Base-by-base conservation (phyloP, 1,140 invertebrate genomes). In the Ceratoteleas bidentatus region DNA sequence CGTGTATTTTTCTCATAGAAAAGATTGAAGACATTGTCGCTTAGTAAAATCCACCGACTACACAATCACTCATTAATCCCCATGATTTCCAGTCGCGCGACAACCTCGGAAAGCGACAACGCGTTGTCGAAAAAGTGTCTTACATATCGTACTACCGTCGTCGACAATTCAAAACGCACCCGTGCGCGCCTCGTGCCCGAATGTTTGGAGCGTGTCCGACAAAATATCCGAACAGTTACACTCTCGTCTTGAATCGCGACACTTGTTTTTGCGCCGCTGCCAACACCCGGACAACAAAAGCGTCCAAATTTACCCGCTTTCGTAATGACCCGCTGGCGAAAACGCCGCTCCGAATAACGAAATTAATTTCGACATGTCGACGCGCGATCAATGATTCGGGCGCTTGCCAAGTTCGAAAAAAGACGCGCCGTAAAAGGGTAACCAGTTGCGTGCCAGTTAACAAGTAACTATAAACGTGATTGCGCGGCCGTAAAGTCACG, bases 211-310 rank as follows among this genome's bases (percentile, higher is more conserved):
- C 65, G 11, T 75, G 78, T 81, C 65, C 13, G 47, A 81, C 78
- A 75, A 81, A 81, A 66, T 81, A 69, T 74, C 14, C 16, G 57
- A 58, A 74, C 57, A 43, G 43, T 70, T 70, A 75, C 58, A 70
- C 53, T 16, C 49, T 43, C 52, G 24, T 69, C 70, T 81, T 64
- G 69, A 74, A 74, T 69, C 77, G 40, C 15, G 74, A 69, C 70
- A 74, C 52, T 54, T 81, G 70, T 81, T 70, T 80, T 74, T 74
- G 69, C 64, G 58, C 53, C 53, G 70, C 65, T 81, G 77, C 77
- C 70, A 81, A 58, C 54, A 15, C 5, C 45, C 45, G 4, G 64
- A 69, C 52, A 64, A 80, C 43, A 73, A 68, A 36, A 10, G 33
- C 6, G 36, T 62, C 69, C 61, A 80, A 66, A 69, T 62, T 73